Conservation (phyloP, 92 coral and sea anemone genomes). For the Zoanthus sociatus region DNA sequence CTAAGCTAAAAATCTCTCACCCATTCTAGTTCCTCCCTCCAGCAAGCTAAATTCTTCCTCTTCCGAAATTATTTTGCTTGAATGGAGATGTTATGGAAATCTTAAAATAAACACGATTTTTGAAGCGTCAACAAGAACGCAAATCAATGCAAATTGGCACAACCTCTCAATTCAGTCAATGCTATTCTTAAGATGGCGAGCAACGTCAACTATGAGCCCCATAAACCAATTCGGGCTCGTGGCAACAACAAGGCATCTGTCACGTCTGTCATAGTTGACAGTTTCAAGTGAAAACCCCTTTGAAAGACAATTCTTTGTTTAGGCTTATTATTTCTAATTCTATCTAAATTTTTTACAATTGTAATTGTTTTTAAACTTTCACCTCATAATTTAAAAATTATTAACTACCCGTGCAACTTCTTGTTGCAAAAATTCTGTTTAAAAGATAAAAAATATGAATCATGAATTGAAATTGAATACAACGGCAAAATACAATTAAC, state of each 20-base stretch:
- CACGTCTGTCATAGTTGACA: constrained; percentile 10
- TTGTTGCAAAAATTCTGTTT: too few relatives aligned
- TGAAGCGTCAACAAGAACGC: constrained; percentile 25
- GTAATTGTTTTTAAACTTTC: too few relatives aligned
- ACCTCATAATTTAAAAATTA: too few relatives aligned
- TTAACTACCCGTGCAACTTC: too few relatives aligned
- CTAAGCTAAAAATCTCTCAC: neutral
- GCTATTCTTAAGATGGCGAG: constrained; percentile 49
- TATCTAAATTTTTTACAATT: too few relatives aligned
- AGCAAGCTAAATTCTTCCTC: neutral
- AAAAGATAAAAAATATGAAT: too few relatives aligned
- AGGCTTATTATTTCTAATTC: too few relatives aligned
- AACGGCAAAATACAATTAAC: too few relatives aligned
- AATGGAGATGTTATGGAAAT: constrained; percentile 6
- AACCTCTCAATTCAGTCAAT: constrained; percentile 36
- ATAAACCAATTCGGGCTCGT: constrained; percentile 53
- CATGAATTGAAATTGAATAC: too few relatives aligned
- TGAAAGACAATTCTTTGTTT: neutral
- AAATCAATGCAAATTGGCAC: constrained; percentile 22
- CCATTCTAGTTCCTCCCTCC: constrained; percentile 6
- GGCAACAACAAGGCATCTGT: constrained; percentile 29
- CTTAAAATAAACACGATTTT: constrained; percentile 39
- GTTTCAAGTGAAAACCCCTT: constrained; percentile 32
- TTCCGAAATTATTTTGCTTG: neutral
- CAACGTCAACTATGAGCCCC: constrained; percentile 47